Percentiles rank a stretch among this genome's conserved stretches.
Evolutionary conservation across 2,113 vertebrate genomes (phyloP).

Genomic region (Orthonyx spaldingii): DNA sequence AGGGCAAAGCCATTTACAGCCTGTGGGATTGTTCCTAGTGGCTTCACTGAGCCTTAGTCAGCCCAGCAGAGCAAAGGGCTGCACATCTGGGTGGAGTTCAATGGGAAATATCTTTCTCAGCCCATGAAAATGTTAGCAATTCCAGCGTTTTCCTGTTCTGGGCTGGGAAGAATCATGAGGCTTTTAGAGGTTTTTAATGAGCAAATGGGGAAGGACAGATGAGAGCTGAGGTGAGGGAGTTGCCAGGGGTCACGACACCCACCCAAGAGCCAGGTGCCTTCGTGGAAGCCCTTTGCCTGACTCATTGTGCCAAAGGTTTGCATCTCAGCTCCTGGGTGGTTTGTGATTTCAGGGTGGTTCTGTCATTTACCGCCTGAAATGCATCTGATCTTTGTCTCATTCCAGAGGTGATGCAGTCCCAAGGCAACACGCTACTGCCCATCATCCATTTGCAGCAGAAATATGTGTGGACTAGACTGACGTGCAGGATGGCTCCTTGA

Average conservation of each 20-base stretch:
- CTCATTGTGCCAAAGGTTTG: background rate
- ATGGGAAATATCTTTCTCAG: slow-evolving; percentile 52
- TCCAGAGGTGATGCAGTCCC: background rate
- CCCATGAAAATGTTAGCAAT: slow-evolving; percentile 12
- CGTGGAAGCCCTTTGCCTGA: background rate
- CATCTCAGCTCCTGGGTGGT: background rate
- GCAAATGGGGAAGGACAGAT: background rate
- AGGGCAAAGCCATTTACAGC: background rate
- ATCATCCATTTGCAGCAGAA: background rate
- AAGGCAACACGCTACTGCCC: background rate
- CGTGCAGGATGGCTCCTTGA: background rate
- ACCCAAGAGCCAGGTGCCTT: background rate
- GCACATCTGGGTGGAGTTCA: slow-evolving; percentile 18
- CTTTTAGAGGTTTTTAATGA: slow-evolving; percentile 12
- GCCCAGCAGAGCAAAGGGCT: background rate
- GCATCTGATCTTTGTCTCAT: background rate
- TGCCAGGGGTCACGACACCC: background rate
- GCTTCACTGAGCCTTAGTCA: background rate
- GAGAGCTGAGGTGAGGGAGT: background rate
- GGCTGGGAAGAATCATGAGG: background rate
- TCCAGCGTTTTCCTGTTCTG: slow-evolving; percentile 5
- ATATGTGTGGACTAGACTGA: background rate
- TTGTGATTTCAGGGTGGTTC: background rate
- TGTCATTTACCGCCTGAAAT: background rate
- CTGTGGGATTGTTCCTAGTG: background rate